Evolutionary conservation across 1,140 invertebrate genomes (phyloP).

Genomic region (Drosophila ananassae): DNA sequence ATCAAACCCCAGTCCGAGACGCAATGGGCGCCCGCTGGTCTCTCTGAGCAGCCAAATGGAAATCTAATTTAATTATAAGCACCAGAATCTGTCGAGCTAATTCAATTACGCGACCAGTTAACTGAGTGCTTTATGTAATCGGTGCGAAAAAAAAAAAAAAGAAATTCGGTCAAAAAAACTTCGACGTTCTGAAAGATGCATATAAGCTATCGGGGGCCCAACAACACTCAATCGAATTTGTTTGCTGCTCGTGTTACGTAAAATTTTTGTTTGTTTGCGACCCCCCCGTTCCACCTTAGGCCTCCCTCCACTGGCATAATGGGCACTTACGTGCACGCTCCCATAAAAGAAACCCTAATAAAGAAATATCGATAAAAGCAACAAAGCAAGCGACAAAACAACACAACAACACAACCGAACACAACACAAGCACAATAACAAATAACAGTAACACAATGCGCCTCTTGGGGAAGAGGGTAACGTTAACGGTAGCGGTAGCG

Average conservation of each 20-base stretch:
- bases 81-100: constrained; percentile 48
- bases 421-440: constrained; percentile 25
- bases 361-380: constrained; percentile 79
- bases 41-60: constrained; percentile 6
- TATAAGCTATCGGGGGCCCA: constrained; percentile 12
- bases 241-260: constrained; percentile 66
- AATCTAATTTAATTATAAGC: constrained; percentile 69
- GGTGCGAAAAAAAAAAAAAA: constrained; percentile 17
- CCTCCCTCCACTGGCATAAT: constrained; percentile 34
- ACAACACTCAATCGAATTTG: constrained; percentile 54
- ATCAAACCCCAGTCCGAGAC: constrained; percentile 4
- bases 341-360: constrained; percentile 80
- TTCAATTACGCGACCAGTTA: constrained; percentile 46
- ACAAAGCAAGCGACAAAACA: constrained; percentile 40
- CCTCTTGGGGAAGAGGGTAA: constrained; percentile 10
- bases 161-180: background rate
- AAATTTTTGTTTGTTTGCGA: constrained; percentile 44
- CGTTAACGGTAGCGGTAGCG: background rate
- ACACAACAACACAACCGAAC: constrained; percentile 21
- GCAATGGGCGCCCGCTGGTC: too few relatives aligned
- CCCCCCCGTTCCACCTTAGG: background rate
- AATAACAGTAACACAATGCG: constrained; percentile 32
- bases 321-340: constrained; percentile 78
- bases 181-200: background rate
- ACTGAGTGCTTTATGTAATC: constrained; percentile 60